Base-by-base conservation (phyloP, 2,888 invertebrate species). In the Aphelenchoides bicaudatus region DNA sequence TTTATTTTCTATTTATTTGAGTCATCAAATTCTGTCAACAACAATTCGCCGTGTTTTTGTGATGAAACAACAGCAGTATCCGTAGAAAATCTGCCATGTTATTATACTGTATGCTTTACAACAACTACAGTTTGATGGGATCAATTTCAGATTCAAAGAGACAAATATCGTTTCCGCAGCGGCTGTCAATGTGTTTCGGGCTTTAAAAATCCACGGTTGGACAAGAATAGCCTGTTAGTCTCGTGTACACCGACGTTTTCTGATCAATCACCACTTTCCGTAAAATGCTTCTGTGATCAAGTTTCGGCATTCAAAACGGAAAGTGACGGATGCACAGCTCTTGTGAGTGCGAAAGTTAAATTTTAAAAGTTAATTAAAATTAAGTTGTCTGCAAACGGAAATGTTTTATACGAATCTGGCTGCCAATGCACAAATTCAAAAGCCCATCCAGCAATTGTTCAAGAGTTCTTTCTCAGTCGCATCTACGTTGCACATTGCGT, bases 401-500 rank as follows among this genome's bases (percentile, higher is more conserved):
- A 8, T 10, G 23, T 43, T 25, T 38, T 16, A 19, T 51, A 37
- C 38, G 39, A 51, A 34, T 23, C 52, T 6, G 52, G 52, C 10
- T 51, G 52, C 21, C 31, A 28, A 30, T 51, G 52, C 21, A 21
- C 52, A 21, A 23, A 51, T 28, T 39, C 52, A 2, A n/a, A 16
- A 13, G 52, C 52, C n/a, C 13, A 31, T 16, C 52, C 52, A 6
- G 19, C 25, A 10, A 50, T 51, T n/a, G 37, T 51, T 13, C 4
- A 37, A 8, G 52, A 51, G 4, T 30, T 37, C 52, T 51, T 51
- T 30, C 28, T 34, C 16, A 51, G 52, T 51, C 31, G 4, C 23
- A 51, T 51, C 19, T 34, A 27, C 37, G 52, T 51, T 19, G 52
- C 43, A 8, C 52, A 28, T 29, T 51, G 52, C 28, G 16, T 34